Evolutionary conservation across 2,888 invertebrate genomes (phyloP), one percentile per base, ranked within the genome.

Genomic region (Rambutsinella grinnellia): DNA sequence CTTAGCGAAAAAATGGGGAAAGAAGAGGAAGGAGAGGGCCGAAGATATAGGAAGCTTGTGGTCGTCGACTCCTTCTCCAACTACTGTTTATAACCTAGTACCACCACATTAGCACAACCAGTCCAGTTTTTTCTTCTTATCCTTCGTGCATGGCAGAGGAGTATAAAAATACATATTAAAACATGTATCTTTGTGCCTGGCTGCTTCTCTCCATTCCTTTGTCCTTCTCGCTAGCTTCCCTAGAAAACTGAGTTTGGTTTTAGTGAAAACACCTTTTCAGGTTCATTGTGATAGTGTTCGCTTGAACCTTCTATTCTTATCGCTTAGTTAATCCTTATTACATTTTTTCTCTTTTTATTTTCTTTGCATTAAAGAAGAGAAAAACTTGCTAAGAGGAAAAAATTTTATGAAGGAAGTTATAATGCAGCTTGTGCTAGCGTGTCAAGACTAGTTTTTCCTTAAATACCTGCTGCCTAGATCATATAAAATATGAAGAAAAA

Each of bases 21-120:
- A 60, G 62, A 19, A 36, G 68, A 51, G 53, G 60, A 66, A 75
- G 75, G 57, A 62, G 62, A 54, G 57, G 67, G 60, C 58, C 36
- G 53, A 53, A 51, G 63, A 66, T 58, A 49, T 57, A 58, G 63
- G 63, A 68, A 69, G 65, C 68, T 66, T 49, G 49, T 76, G 75
- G 75, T 76, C 75, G 75, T 76, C 75, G 75, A 76, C 75, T n/a
- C n/a, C n/a, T 76, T 76, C 58, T 76, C 75, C 69, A n/a, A 66
- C 66, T 36, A 17, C n/a, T n/a, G 19, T n/a, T 49, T 49, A 10
- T 44, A 49, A 5, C n/a, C 49, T 49, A 36, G 36, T 36, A 36
- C 36, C 36, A 36, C 36, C 5, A 5, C 36, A n/a, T 49, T 51
- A 63, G 53, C 56, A 65, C 46, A 67, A 76, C 75, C 68, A 76